Conservation (phyloP, 1,140 invertebrate genomes). For the Uloborus diversus region DNA sequence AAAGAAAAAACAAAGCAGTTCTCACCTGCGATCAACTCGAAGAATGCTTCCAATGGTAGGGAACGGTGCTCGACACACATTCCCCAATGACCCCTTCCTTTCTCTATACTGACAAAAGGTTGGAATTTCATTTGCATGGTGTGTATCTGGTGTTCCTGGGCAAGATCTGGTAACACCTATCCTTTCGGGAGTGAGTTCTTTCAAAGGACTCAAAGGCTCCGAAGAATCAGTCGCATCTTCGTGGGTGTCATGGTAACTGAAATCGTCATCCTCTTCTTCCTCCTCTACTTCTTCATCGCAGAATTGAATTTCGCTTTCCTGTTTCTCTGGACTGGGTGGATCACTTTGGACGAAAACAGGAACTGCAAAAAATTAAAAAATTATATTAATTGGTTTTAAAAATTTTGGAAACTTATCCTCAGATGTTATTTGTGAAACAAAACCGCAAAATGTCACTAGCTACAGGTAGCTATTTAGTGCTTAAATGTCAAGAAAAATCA, state of each 20-base stretch:
- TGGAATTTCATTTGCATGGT: neutral
- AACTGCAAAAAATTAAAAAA: neutral
- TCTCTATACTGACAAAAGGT: conserved; percentile 22
- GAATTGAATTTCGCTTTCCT: neutral
- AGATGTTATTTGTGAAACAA: too few species aligned
- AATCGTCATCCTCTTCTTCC: conserved; percentile 21
- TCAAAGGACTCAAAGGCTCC: neutral
- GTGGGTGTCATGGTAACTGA: conserved; percentile 23
- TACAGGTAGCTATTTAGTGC: too few species aligned
- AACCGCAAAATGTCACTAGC: too few species aligned
- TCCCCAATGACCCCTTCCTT: conserved; percentile 25
- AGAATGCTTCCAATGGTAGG: conserved; percentile 36
- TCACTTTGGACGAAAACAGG: neutral
- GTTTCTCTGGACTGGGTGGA: too few species aligned
- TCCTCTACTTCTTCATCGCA: neutral
- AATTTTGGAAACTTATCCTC: too few species aligned
- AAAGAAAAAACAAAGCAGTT: too few species aligned
- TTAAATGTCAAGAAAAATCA: too few species aligned
- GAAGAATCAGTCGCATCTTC: conserved; percentile 8
- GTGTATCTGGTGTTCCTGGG: conserved; percentile 42
- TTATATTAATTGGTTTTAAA: neutral
- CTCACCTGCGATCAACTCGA: conserved; percentile 28
- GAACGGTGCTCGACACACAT: neutral
- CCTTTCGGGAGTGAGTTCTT: neutral
- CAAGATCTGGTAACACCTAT: conserved; percentile 11